Base-by-base conservation (phyloP, 1,140 invertebrate genomes). In the Adelges cooleyi region DNA sequence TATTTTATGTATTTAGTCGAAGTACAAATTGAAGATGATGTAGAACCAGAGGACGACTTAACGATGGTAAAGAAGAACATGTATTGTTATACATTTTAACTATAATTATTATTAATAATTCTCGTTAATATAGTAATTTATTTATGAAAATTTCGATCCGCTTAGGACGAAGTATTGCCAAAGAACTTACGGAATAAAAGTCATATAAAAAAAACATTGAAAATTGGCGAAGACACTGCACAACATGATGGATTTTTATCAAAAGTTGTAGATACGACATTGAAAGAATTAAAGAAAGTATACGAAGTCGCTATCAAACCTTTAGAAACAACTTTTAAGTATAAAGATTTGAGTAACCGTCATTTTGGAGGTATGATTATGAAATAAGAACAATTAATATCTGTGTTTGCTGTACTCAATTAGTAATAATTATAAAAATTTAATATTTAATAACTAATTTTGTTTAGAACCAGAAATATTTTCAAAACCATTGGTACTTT, bases 241-340 rank as follows among this genome's bases (percentile, higher is more conserved):
- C 33, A 46, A 18, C 25, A 54, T 22, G 66, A 67, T 27, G 27
- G 48, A 20, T 62, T 62, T 33, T 77, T 89, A 46, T 80, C 86
- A 40, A 87, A 83, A 76, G 81, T 84, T 25, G 84, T 85, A 8
- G 84, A 91, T 59, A 79, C 84, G 9, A 84, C 90, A 20, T 80
- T 95, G 5, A 84, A 86, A 67, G 90, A 95, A 67, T 77, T 95
- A 53, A 95, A 94, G 73, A 84, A 81, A 71, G 79, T 94, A 18
- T 93, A 95, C 70, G 89, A 92, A 72, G 84, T 80, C 59, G 87
- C 89, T 0, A 90, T 96, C 11, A 90, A 91, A 75, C 92, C 92
- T 9, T 77, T 95, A 70, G 93, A 95, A 79, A 82, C 80, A 10
- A 74, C 92, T 17, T 95, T 93, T 75, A 95, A 93, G 74, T 95